phyloP scores from a whole-genome alignment of 53 echinoderm and acorn worm species.

The Henricia sp. region DNA sequence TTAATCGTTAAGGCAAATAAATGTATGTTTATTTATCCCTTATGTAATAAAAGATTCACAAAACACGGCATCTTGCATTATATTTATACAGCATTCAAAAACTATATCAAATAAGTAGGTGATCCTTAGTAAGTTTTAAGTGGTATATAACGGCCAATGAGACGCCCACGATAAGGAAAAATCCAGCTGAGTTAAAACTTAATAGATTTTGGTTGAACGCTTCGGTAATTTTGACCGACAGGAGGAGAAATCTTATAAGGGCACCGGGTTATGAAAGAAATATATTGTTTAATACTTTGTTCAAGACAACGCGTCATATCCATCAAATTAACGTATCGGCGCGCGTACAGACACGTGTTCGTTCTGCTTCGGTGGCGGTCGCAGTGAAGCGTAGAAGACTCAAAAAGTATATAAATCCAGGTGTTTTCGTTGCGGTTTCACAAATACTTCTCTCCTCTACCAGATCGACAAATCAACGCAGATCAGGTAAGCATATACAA shows the following conservation, averaged over 20 bases:
- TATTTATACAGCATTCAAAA: too few relatives aligned
- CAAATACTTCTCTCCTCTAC: background rate
- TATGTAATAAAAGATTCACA: too few relatives aligned
- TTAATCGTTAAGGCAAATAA: too few relatives aligned
- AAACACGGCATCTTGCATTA: too few relatives aligned
- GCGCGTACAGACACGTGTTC: background rate
- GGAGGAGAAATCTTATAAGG: background rate
- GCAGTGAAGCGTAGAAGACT: background rate
- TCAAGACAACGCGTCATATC: background rate
- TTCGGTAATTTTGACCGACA: background rate
- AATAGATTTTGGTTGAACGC: background rate
- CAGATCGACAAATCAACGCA: background rate
- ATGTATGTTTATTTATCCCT: too few relatives aligned
- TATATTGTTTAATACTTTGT: background rate
- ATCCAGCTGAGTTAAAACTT: conserved; percentile 9
- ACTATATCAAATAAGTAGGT: background rate
- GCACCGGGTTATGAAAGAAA: conserved; percentile 2
- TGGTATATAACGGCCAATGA: background rate
- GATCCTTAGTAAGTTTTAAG: background rate
- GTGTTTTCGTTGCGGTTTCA: background rate
- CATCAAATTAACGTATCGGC: conserved; percentile 39
- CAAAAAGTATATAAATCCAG: conserved; percentile 19
- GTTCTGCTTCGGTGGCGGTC: background rate
- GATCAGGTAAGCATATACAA: background rate
- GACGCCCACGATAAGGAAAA: background rate